Evolutionary conservation across 1,140 invertebrate genomes (phyloP).

Genomic region (Neotoxoptera formosana): DNA sequence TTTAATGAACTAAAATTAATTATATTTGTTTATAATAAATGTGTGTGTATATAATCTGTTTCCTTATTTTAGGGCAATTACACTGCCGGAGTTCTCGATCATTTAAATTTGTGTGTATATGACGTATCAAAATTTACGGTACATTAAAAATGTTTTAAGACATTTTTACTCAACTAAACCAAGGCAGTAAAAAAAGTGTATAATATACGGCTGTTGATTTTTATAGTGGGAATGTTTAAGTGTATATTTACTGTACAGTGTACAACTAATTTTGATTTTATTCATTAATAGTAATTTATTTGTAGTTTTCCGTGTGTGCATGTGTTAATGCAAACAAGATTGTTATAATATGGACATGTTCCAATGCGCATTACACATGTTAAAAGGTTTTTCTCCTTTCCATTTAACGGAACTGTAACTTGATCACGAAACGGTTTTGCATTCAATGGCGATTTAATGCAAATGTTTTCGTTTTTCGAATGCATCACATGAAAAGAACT

Average conservation of each 20-base stretch:
- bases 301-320: neutral
- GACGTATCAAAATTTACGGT: neutral
- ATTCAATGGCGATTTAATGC: constrained; percentile 57
- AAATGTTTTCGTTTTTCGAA: constrained; percentile 38
- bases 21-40: neutral
- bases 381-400: constrained; percentile 42
- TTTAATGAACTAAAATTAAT: neutral
- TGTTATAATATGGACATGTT: constrained; percentile 29
- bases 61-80: neutral
- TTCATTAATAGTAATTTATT: constrained; percentile 36
- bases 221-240: neutral
- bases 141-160: constrained; percentile 15
- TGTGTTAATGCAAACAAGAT: constrained; percentile 31
- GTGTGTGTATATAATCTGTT: neutral
- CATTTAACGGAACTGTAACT: constrained; percentile 23
- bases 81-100: neutral
- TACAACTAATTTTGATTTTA: constrained; percentile 8
- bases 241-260: neutral
- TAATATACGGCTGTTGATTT: constrained; percentile 9
- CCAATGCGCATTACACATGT: constrained; percentile 42
- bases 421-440: constrained; percentile 54
- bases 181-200: neutral
- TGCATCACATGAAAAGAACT: neutral
- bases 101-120: neutral
- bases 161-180: neutral